Evolutionary conservation across 2,797 vertebrate genomes (phyloP).

Genomic region (Danio choprae): DNA sequence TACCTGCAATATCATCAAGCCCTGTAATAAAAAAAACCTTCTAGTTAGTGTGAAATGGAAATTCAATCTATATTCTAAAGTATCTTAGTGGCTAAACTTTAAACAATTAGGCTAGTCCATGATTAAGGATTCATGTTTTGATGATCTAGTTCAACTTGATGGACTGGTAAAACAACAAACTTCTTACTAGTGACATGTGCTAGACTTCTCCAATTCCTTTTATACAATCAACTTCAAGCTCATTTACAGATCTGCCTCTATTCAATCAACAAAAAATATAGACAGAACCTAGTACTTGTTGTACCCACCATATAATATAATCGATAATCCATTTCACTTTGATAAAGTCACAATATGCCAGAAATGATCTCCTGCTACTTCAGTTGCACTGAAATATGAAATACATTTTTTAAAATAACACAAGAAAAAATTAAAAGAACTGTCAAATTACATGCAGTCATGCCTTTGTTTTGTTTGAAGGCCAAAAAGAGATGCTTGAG

Average conservation of each 20-base stretch:
- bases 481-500: background rate
- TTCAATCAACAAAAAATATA: background rate
- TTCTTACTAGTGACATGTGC: background rate
- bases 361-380: background rate
- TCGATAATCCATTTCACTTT: background rate
- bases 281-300: background rate
- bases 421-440: background rate
- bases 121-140: too few species aligned
- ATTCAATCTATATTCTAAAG: background rate
- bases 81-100: background rate
- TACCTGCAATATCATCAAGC: background rate
- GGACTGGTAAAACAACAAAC: background rate
- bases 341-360: background rate
- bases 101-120: background rate
- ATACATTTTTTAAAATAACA: constrained; percentile 2
- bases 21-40: too few species aligned
- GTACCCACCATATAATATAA: too few species aligned
- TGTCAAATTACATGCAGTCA: background rate
- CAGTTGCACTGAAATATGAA: background rate
- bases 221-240: background rate
- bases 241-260: background rate
- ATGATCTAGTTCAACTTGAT: too few species aligned
- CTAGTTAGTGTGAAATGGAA: too few species aligned
- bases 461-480: background rate
- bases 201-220: background rate